Base-by-base conservation (phyloP, 2,888 invertebrate species). In the Cylindroiulus punctatus region DNA sequence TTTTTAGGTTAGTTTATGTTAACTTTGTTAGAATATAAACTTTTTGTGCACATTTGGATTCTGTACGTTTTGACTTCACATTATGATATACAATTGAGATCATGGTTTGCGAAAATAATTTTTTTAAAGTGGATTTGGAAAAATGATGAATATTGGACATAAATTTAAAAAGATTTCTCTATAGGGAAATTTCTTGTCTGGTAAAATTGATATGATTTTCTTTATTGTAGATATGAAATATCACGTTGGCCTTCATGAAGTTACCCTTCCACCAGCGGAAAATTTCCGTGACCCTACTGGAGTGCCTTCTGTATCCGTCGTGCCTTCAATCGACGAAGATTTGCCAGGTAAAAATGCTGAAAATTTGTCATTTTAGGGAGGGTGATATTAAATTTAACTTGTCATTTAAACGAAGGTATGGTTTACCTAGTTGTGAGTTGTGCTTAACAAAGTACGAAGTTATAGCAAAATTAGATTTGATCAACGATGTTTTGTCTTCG, bases 231-330 rank as follows among this genome's bases (percentile, higher is more conserved):
- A 86, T 84, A 82, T 86, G 86, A 86, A 86, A 84, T 86, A 84
- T 65, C 86, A 82, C 22, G 86, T 86, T 86, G 84, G 86, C 32
- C 57, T 86, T 84, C 86, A 84, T 57, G 86, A 86, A 52, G 57
- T 84, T 57, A 47, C 84, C 30, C 86, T 82, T 32, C 83, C 86
- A 84, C 81, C 81, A 22, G 47, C 83, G 36, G 86, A 86, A 32
- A 86, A 86, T 57, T 86, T 52, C 65, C 84, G 84, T 32, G 83
- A 84, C 83, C 88, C 87, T 87, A 87, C 87, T 85, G 87, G 88
- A 85, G 88, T 88, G 88, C 88, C 88, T 88, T 88, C 88, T 84
- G 87, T 87, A n/a, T 82, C 87, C 76, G 87, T 87, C 85, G 87
- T 87, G 76, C 87, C 87, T 82, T 88, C 88, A 19, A 87, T 87